Evolutionary conservation across 2,113 vertebrate genomes (phyloP), one percentile per base, ranked within the genome.

Genomic region (Recurvirostra avosetta): DNA sequence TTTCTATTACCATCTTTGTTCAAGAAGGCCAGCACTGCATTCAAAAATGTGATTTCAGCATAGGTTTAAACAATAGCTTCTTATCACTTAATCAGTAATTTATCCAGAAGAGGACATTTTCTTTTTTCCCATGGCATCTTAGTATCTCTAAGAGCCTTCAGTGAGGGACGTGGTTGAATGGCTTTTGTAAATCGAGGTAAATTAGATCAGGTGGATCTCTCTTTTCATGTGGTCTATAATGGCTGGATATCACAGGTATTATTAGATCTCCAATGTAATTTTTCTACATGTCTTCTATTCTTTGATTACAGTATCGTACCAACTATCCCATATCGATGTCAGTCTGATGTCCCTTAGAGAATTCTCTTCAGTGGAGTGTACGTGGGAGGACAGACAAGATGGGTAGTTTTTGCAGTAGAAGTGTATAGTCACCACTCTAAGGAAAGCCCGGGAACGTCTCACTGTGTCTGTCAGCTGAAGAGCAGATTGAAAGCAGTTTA

Each of bases 281-380:
- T 86, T 80, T 68, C 63, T 73, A 15, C 4, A 1, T 52, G 12
- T 38, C 40, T 65, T 65, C 26, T 32, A 8, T 32, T 55, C 29
- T 71, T 92, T 68, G 26, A 55, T 86, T 61, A 52, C 14, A 27
- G 16, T 27, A 34, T 40, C 41, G 40, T 49, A 17, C 41, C 30
- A 77, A 1, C n/a, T 58, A 5, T 19, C 9, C 34, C 18, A 6
- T 65, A 36, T 16, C 0, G 0, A 32, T 75, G 23, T 88, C 71
- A 36, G 22, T 52, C n/a, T 61, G 21, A 6, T 50, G 26, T 77
- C 73, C 59, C 29, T 71, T 56, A 49, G 32, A 70, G 52, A 77
- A 16, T 56, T 74, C 34, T 67, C 6, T 40, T 71, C 32, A 11
- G 38, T 81, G 50, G 62, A 77, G 67, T 22, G 4, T 73, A 15